These are phyloP conservation scores for Latrodectus elegans DNA, from an alignment of 2,888 invertebrate species.

Conservation along the genomic window DNA sequence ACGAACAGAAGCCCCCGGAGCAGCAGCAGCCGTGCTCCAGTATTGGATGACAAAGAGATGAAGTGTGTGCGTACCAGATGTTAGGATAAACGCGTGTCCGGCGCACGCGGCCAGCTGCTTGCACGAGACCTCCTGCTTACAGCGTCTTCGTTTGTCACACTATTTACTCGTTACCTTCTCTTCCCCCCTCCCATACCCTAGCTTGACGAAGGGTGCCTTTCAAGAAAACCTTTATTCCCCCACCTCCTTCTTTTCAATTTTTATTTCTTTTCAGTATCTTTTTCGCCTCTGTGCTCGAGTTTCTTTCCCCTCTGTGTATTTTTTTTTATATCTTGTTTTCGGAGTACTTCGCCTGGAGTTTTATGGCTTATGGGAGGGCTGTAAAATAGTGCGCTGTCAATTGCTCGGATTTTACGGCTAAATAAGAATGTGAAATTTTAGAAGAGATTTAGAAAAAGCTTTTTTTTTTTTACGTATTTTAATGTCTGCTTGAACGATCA, in stretches of 20 bases:
- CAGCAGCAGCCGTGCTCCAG: slow-evolving; percentile 2
- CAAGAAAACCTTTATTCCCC: slow-evolving; percentile 5
- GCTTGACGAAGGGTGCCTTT: slow-evolving; percentile 31
- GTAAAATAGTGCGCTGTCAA: neutral
- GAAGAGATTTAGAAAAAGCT: too few relatives aligned
- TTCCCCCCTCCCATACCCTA: neutral
- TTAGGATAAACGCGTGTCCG: slow-evolving; percentile 43
- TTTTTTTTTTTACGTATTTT: too few relatives aligned
- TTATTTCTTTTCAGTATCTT: slow-evolving; percentile 3
- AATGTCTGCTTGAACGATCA: too few relatives aligned
- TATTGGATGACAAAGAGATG: slow-evolving; percentile 36
- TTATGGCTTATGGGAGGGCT: neutral
- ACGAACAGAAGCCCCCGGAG: slow-evolving; percentile 18
- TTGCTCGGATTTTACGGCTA: neutral
- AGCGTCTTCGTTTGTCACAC: slow-evolving; percentile 18
- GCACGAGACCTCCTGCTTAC: slow-evolving; percentile 29
- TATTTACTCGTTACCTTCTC: slow-evolving; percentile 4
- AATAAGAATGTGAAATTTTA: neutral
- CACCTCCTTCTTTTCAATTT: neutral
- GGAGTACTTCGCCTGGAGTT: neutral
- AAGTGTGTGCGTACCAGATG: slow-evolving; percentile 41
- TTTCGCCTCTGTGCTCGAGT: neutral
- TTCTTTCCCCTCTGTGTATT: neutral
- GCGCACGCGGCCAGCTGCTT: slow-evolving; percentile 44
- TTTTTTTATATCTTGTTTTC: neutral